Evolutionary conservation across 2,888 invertebrate species (phyloP).

Genomic region (Agrotis clavis): DNA sequence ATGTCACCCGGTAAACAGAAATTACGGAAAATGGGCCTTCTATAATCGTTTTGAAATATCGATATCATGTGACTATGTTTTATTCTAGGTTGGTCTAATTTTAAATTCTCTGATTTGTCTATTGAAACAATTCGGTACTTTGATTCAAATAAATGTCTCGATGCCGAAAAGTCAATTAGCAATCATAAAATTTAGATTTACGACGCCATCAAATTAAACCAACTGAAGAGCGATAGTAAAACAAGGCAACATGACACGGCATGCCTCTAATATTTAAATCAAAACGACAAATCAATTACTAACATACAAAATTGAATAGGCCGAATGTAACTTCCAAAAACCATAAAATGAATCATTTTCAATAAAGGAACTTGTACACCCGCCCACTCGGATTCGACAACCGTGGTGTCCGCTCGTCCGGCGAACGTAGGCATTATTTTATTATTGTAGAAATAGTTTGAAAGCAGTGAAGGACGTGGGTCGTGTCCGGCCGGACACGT

Average conservation of each 20-base stretch:
- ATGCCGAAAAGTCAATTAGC: constrained; percentile 65
- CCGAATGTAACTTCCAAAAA: constrained; percentile 71
- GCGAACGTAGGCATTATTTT: constrained; percentile 71
- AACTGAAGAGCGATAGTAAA: constrained; percentile 65
- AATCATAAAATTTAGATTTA: constrained; percentile 64
- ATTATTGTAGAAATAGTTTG: constrained; percentile 72
- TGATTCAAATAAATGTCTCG: constrained; percentile 50
- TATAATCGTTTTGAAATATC: neutral
- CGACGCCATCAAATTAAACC: constrained; percentile 62
- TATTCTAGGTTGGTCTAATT: neutral
- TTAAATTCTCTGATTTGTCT: neutral
- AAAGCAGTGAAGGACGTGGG: constrained; percentile 81
- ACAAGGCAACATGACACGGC: constrained; percentile 62
- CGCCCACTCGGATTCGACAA: constrained; percentile 69
- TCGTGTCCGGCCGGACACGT: constrained; percentile 82
- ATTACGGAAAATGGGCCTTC: neutral
- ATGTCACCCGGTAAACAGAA: neutral
- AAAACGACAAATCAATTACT: constrained; percentile 73
- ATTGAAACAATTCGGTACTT: constrained; percentile 20
- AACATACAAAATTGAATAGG: constrained; percentile 68
- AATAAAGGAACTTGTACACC: constrained; percentile 72
- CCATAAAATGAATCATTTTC: constrained; percentile 73
- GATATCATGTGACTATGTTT: neutral
- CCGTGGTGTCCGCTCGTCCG: constrained; percentile 59
- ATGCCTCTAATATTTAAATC: constrained; percentile 69